Evolutionary conservation across 2,797 vertebrate genomes (phyloP).

Genomic region (Lepidocolaptes lacrymiger): DNA sequence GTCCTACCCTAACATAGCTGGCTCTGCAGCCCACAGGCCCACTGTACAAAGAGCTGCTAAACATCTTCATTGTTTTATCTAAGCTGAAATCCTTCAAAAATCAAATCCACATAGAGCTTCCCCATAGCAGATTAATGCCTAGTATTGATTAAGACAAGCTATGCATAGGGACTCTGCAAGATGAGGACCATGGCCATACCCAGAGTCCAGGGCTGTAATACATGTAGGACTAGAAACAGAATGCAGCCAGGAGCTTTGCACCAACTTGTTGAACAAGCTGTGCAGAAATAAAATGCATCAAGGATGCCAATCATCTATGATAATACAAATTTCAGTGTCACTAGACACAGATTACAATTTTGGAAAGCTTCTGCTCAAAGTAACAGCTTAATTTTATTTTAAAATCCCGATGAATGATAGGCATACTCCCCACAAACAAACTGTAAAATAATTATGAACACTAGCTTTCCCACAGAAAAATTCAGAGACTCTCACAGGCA

Average conservation of each 20-base stretch:
- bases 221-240: background rate
- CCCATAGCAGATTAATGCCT: background rate
- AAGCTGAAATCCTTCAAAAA: background rate
- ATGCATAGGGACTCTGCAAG: background rate
- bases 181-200: background rate
- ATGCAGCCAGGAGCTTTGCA: background rate
- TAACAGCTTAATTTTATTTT: constrained; percentile 12
- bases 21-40: background rate
- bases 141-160: background rate
- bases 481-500: background rate
- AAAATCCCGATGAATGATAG: background rate
- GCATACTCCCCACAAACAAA: background rate
- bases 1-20: background rate
- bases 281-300: background rate
- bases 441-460: background rate
- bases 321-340: background rate
- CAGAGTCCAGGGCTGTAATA: background rate
- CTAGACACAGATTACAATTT: constrained; percentile 25
- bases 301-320: background rate
- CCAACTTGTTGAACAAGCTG: background rate
- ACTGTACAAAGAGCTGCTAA: background rate
- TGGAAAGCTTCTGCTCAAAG: constrained; percentile 30
- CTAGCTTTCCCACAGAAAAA: background rate
- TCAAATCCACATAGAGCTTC: background rate
- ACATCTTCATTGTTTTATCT: background rate